A percentile compares a stretch with the other conserved stretches of the same genome.
phyloP scores from a whole-genome alignment of 2,888 invertebrate species.

The Nephrotoma guestfalica region DNA sequence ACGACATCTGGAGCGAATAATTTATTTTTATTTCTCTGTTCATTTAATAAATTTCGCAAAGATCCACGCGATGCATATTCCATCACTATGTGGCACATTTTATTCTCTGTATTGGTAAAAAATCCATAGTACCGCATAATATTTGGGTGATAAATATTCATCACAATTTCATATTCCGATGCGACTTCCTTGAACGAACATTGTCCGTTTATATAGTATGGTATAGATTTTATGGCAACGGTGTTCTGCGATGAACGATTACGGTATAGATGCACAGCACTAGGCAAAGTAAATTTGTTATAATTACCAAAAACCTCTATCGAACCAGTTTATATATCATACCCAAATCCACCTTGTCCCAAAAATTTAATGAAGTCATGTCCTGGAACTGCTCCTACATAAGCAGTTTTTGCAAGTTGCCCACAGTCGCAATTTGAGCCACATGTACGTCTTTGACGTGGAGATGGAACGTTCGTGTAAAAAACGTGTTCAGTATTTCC shows the following conservation, averaged over 20 bases:
- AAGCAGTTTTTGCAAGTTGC: background rate
- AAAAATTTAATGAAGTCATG: background rate
- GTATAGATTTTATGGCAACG: background rate
- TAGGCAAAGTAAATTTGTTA: background rate
- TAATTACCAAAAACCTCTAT: background rate
- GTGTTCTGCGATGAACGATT: background rate
- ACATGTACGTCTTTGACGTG: background rate
- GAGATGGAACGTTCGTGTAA: background rate
- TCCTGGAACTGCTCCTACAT: background rate
- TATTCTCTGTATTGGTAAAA: conserved; percentile 19
- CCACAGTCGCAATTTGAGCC: background rate
- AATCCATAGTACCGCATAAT: conserved; percentile 25
- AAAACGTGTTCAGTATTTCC: background rate
- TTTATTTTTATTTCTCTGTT: background rate
- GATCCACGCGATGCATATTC: conserved; percentile 27
- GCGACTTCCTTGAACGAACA: background rate
- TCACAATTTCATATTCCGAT: conserved; percentile 25
- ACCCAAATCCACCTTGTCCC: background rate
- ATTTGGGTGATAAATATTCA: conserved; percentile 27
- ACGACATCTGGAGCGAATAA: background rate
- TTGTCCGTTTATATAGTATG: background rate
- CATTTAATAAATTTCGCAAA: conserved; percentile 19
- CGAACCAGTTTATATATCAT: too few species aligned
- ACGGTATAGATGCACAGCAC: background rate
- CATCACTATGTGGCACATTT: conserved; percentile 25